Percentiles rank a stretch among this genome's conserved stretches.
These are phyloP conservation scores for Diplazon laetatorius DNA, from an alignment of 2,888 invertebrate species.

Conservation along the genomic window DNA sequence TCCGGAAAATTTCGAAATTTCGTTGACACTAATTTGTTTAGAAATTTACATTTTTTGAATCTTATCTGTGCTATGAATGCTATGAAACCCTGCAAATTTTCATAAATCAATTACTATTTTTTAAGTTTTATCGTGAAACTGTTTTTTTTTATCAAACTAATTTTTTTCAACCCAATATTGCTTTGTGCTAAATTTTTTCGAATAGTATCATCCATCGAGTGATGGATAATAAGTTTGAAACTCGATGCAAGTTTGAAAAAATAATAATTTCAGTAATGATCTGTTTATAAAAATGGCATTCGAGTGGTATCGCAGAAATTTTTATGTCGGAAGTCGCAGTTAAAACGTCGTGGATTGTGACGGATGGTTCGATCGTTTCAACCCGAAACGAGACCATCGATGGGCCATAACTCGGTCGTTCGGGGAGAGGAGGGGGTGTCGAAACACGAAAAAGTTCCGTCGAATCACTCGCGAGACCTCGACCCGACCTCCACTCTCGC, in stretches of 20 bases:
- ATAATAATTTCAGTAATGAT: neutral
- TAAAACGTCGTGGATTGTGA: conserved; percentile 4
- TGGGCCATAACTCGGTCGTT: conserved; percentile 3
- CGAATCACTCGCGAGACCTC: conserved; percentile 44
- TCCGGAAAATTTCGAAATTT: neutral
- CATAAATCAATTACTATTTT: no score
- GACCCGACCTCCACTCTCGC: conserved; percentile 47
- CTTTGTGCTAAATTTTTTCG: neutral
- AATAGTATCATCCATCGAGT: neutral
- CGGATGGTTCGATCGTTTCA: conserved; percentile 7
- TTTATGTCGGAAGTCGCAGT: neutral
- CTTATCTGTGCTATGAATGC: neutral
- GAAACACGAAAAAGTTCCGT: conserved; percentile 28
- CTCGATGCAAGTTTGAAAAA: no score
- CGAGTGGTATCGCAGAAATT: neutral
- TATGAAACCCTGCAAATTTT: no score
- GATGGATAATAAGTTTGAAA: no score
- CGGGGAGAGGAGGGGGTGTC: no score
- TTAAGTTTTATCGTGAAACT: no score
- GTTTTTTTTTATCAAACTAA: no score
- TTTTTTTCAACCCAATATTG: no score
- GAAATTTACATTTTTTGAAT: no score
- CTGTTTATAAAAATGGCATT: neutral
- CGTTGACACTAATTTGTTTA: neutral
- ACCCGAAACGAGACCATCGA: conserved; percentile 8